Evolutionary conservation across 1,140 invertebrate genomes (phyloP), one percentile per base, ranked within the genome.

Genomic region (Solenopsis fugax): DNA sequence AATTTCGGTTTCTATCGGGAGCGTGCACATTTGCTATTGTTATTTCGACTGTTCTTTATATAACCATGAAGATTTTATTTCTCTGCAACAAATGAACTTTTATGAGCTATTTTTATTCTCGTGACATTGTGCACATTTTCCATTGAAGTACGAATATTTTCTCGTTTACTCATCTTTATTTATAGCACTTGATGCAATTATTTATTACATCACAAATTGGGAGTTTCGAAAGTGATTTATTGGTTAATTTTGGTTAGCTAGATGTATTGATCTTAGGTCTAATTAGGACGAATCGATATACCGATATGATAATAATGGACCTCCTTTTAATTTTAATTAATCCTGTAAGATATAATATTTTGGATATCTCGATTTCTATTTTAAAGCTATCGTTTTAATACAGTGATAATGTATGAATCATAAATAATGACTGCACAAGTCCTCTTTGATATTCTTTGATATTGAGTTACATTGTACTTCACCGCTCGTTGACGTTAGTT

Each of bases 201-300:
- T 9, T 24, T 2, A 12, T 24, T 2, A 12, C 37, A 34, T n/a
- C 2, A 45, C 37, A 41, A 41, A 7, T 34, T 54, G 24, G 54
- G 12, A 81, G 24, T 71, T 45, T 41, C 12, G 54, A 67, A 50
- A 54, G 16, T 37, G 2, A 69, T 34, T 24, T 18, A 16, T 4
- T 41, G 12, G 13, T 52, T n/a, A 16, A 24, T 18, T 52, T 67
- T 65, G 45, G 13, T 54, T 81, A 29, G 10, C 13, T 41, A 10
- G 1, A 37, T 24, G n/a, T 60, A 60, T 73, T 50, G 7, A 75
- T 48, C 13, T 29, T 50, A 7, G 7, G 1, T 21, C 10, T 75
- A 84, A 75, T 4, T 62, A 37, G 41, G n/a, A 24, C 54, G 6
- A 73, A 24, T 48, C 41, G 12, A 84, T 75, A 80, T 56, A n/a